A percentile compares a stretch with the other conserved stretches of the same genome.
phyloP scores from a whole-genome alignment of 1,140 invertebrate genomes.

The Lepidotrigona ventralis region DNA sequence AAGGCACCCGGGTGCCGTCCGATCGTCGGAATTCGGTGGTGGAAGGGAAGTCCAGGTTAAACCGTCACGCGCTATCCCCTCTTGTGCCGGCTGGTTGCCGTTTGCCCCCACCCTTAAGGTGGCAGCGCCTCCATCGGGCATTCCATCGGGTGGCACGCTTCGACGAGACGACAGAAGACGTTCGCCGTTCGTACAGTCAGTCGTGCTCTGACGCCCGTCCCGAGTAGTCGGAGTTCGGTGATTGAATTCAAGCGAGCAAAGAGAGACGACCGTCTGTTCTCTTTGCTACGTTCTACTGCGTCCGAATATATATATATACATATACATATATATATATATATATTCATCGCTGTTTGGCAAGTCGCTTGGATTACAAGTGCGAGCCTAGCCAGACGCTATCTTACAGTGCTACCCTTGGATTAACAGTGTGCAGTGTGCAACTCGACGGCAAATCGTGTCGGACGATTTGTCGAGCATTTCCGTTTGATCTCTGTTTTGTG shows the following conservation, averaged over 20 bases:
- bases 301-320: not conserved
- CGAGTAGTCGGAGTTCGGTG: constrained; percentile 69
- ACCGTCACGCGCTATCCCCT: constrained; percentile 77
- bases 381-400: not conserved
- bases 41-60: constrained; percentile 73
- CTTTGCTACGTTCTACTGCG: constrained; percentile 14
- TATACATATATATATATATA: too few relatives aligned
- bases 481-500: constrained; percentile 36
- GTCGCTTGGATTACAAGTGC: constrained; percentile 51
- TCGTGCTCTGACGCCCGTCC: constrained; percentile 73
- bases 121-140: constrained; percentile 62
- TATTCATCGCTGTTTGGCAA: too few relatives aligned
- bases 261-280: not conserved
- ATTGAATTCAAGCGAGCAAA: constrained; percentile 13
- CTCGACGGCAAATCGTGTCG: constrained; percentile 44
- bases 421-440: constrained; percentile 68
- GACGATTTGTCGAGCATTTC: constrained; percentile 16
- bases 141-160: constrained; percentile 74
- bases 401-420: constrained; percentile 44
- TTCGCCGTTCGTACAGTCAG: constrained; percentile 70
- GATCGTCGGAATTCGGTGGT: constrained; percentile 74
- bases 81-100: constrained; percentile 48
- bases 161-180: constrained; percentile 69
- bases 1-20: constrained; percentile 70
- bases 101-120: constrained; percentile 53